Conservation (phyloP, 1,140 invertebrate genomes). For the Drosophila sproati region DNA sequence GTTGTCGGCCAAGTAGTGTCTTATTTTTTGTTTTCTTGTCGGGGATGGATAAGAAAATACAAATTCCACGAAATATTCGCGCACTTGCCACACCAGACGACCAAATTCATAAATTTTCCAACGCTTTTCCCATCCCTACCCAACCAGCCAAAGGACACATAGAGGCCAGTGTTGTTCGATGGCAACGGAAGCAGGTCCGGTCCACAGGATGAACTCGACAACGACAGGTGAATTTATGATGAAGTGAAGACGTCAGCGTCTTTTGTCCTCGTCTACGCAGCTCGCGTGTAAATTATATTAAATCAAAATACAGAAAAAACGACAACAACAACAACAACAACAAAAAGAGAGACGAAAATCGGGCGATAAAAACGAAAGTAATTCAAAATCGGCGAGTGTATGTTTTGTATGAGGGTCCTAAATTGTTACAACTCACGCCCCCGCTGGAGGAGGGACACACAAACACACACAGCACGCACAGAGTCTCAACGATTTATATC, state of each 20-base stretch:
- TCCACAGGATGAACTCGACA: constrained; percentile 51
- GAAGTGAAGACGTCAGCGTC: constrained; percentile 71
- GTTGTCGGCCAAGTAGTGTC: neutral
- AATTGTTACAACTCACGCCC: constrained; percentile 57
- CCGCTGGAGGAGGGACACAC: constrained; percentile 23
- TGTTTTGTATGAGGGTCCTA: constrained; percentile 29
- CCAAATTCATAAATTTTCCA: constrained; percentile 60
- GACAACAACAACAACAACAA: constrained; percentile 2
- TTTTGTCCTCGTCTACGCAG: constrained; percentile 36
- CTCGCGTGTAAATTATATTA: constrained; percentile 52
- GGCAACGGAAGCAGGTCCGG: constrained; percentile 72
- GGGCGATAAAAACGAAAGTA: constrained; percentile 77
- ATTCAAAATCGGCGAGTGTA: constrained; percentile 72
- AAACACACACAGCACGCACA: constrained; percentile 4
- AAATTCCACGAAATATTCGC: constrained; percentile 80
- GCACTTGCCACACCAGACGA: constrained; percentile 65
- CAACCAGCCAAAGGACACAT: constrained; percentile 12
- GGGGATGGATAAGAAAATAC: constrained; percentile 2
- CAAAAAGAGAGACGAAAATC: constrained; percentile 10
- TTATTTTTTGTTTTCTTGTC: too few relatives aligned
- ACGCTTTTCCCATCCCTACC: constrained; percentile 39
- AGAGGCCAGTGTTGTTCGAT: constrained; percentile 16
- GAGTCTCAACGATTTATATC: constrained; percentile 70
- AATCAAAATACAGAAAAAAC: neutral
- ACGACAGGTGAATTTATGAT: constrained; percentile 83